Percentiles rank a stretch among this genome's conserved stretches.
These are phyloP conservation scores for Salmo trutta DNA, from an alignment of 2,797 vertebrate species.

Conservation along the genomic window DNA sequence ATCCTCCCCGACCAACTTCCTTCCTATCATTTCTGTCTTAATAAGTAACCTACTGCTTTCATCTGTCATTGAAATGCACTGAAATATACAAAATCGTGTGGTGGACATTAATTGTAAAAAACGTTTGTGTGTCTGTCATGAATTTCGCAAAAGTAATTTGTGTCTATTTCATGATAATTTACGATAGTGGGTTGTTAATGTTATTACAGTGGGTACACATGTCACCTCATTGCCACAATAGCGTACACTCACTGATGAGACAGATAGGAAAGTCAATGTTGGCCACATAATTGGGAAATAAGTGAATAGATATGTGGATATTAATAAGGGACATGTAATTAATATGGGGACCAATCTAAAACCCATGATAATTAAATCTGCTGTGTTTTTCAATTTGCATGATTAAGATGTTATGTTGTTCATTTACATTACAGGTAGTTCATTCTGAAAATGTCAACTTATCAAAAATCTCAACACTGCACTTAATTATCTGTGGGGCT, in stretches of 20 bases:
- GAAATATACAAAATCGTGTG: no score
- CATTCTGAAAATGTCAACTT: slow-evolving; percentile 81
- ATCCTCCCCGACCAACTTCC: no score
- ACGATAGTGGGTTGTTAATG: neutral
- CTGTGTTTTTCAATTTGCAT: slow-evolving; percentile 78
- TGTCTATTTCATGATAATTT: no score
- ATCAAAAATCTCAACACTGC: slow-evolving; percentile 77
- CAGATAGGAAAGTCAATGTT: no score
- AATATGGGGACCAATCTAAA: slow-evolving; percentile 71
- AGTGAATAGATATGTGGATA: slow-evolving; percentile 69
- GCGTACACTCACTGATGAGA: no score
- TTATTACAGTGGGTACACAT: neutral
- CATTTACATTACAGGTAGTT: slow-evolving; percentile 72
- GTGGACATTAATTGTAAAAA: no score
- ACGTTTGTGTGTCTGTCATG: no score
- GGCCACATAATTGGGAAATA: slow-evolving; percentile 65
- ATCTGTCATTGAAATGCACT: no score
- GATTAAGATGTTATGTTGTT: slow-evolving; percentile 77
- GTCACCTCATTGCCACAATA: neutral
- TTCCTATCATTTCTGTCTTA: no score
- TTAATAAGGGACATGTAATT: slow-evolving; percentile 74
- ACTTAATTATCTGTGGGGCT: slow-evolving; percentile 78
- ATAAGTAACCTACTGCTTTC: no score
- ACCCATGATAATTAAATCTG: slow-evolving; percentile 75
- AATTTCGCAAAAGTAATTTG: no score